phyloP scores from a whole-genome alignment of 2,113 vertebrate genomes.

The Ovibos moschatus region DNA sequence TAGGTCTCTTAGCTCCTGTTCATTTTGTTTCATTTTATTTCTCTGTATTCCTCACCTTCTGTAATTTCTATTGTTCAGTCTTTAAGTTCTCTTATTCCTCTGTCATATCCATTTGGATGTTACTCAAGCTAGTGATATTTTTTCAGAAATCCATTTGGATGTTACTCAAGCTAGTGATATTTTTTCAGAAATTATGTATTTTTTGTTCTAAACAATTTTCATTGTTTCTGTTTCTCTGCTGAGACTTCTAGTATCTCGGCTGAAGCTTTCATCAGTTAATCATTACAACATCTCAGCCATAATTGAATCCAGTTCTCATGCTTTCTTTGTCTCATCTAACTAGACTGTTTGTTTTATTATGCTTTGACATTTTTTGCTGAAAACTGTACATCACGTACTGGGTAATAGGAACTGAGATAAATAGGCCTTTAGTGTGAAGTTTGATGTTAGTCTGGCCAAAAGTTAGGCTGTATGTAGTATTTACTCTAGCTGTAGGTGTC shows the following conservation, averaged over 20 bases:
- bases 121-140: background rate
- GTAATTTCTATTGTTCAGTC: background rate
- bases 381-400: background rate
- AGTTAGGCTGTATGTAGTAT: background rate
- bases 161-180: background rate
- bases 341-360: background rate
- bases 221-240: background rate
- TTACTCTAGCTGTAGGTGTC: background rate
- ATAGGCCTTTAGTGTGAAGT: background rate
- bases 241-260: background rate
- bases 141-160: background rate
- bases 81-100: background rate
- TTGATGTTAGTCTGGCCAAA: background rate
- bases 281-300: background rate
- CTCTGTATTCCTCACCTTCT: background rate
- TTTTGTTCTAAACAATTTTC: background rate
- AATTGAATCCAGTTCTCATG: background rate
- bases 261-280: conserved; percentile 25
- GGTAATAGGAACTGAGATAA: background rate
- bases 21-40: background rate
- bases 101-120: background rate
- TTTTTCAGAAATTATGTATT: background rate
- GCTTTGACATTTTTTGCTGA: background rate
- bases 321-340: background rate
- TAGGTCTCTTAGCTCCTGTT: background rate